Base-by-base conservation (phyloP, 2,113 vertebrate species). In the Castor canadensis region DNA sequence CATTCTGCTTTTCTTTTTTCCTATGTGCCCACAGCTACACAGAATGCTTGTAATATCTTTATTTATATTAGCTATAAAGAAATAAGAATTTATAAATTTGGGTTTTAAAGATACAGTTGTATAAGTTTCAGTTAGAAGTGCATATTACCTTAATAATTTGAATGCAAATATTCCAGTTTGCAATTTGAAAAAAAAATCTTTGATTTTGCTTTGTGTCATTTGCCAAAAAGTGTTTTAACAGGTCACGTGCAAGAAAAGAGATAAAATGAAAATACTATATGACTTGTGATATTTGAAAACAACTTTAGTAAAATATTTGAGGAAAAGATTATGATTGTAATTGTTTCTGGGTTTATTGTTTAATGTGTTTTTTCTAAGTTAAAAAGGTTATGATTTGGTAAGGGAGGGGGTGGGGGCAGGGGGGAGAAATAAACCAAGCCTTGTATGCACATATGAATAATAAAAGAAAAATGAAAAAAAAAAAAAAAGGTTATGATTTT, bases 181-280 rank as follows among this genome's bases (percentile, higher is more conserved):
- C 28, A 56, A 16, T 62, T 92, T 96, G 40, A 58, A 75, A 90
- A 93, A 69, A 15, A 9, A 43, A 54, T 56, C 12, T 83, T 96
- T 76, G 60, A 49, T 69, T 67, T 93, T 69, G 2, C 30, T 93
- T 79, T 38, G 35, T 54, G 35, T 73, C 22, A 9, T 49, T 92
- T 93, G 32, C 66, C 76, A 95, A 80, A 96, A 93, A 83, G 32
- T 64, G 22, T 83, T 82, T 87, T 40, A 56, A 66, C 73, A 96
- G 38, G 40, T 13, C 1, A 47, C 38, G 26, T 11, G 9, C 19
- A 77, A 73, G 43, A 92, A 95, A 84, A 85, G 81, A 16, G 43
- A 93, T 22, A 84, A 95, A 88, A 52, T 60, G 56, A 91, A 94
- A 94, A 89, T 83, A 20, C 16, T 79, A 60, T 89, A 45, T 26